Evolutionary conservation across 2,888 invertebrate species (phyloP).

Genomic region (Ophion obscuratus): DNA sequence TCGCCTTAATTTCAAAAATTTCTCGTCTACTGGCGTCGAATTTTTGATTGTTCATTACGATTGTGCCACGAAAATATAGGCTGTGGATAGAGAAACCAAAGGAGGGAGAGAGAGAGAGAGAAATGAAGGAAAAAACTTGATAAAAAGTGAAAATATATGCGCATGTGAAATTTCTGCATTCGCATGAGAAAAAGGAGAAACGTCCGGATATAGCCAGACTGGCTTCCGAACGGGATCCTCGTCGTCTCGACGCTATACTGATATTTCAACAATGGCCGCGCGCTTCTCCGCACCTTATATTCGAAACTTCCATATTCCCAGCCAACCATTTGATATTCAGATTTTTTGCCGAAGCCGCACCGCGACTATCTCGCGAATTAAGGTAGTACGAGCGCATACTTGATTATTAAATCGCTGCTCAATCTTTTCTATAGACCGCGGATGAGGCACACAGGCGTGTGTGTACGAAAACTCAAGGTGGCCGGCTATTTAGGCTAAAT

Average conservation of each 20-base stretch:
- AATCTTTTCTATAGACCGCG: too few relatives aligned
- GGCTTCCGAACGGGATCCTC: conserved; percentile 42
- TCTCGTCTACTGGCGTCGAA: too few relatives aligned
- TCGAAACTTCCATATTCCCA: conserved; percentile 15
- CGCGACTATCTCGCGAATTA: too few relatives aligned
- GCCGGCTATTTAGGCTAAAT: too few relatives aligned
- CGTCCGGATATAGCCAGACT: background rate
- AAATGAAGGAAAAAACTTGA: conserved; percentile 21
- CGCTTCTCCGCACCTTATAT: too few relatives aligned
- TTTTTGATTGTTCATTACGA: too few relatives aligned
- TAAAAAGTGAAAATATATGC: conserved; percentile 55
- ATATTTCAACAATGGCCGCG: conserved; percentile 9
- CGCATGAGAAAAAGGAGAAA: conserved; percentile 19
- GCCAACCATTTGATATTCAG: conserved; percentile 41
- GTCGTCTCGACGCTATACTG: conserved; percentile 35
- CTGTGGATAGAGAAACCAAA: background rate
- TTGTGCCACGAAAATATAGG: too few relatives aligned
- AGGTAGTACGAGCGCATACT: too few relatives aligned
- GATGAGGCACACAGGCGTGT: too few relatives aligned
- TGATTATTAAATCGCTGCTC: too few relatives aligned
- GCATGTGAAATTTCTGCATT: conserved; percentile 54
- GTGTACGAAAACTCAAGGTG: too few relatives aligned
- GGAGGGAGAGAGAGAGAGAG: background rate
- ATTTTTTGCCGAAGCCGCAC: conserved; percentile 20
- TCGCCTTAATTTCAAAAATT: too few relatives aligned